These are phyloP conservation scores for Lophius piscatorius DNA, from an alignment of 2,113 vertebrate species.

Conservation along the genomic window DNA sequence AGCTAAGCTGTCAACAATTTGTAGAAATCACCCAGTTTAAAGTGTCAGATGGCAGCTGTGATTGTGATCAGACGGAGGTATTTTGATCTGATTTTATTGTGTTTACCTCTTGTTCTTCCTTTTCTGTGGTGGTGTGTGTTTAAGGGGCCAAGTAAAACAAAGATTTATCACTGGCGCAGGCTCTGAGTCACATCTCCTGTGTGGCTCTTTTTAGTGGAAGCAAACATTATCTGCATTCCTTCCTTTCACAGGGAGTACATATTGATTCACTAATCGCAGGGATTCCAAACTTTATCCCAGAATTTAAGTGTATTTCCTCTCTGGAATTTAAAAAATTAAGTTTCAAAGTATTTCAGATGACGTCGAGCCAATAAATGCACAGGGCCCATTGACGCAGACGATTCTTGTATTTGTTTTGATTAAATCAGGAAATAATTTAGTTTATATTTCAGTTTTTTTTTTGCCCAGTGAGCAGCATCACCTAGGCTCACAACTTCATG, in stretches of 20 bases:
- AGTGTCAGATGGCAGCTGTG: conserved; percentile 2
- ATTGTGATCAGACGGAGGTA: conserved; percentile 4
- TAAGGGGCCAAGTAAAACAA: conserved; percentile 59
- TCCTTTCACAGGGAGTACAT: conserved; percentile 36
- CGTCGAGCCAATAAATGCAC: no score
- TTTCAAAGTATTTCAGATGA: no score
- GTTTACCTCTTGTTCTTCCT: conserved; percentile 24
- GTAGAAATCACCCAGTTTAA: conserved; percentile 6
- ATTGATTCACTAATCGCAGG: conserved; percentile 44
- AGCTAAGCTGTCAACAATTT: conserved; percentile 10
- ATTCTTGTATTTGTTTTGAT: no score
- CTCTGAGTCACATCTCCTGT: conserved; percentile 56
- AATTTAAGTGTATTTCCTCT: conserved; percentile 37
- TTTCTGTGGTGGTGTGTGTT: conserved; percentile 32
- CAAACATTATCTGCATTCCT: conserved; percentile 61
- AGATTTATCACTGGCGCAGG: conserved; percentile 41
- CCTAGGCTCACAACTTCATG: conserved; percentile 9
- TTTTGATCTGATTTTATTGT: conserved; percentile 33
- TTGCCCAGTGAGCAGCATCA: not conserved
- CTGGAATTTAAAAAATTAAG: not conserved
- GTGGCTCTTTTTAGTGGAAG: conserved; percentile 48
- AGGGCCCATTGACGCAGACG: no score
- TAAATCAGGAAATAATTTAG: no score
- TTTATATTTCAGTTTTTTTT: no score
- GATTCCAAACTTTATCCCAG: conserved; percentile 28